Conservation (phyloP, 2,797 vertebrate species). For the Protonibea diacanthus region DNA sequence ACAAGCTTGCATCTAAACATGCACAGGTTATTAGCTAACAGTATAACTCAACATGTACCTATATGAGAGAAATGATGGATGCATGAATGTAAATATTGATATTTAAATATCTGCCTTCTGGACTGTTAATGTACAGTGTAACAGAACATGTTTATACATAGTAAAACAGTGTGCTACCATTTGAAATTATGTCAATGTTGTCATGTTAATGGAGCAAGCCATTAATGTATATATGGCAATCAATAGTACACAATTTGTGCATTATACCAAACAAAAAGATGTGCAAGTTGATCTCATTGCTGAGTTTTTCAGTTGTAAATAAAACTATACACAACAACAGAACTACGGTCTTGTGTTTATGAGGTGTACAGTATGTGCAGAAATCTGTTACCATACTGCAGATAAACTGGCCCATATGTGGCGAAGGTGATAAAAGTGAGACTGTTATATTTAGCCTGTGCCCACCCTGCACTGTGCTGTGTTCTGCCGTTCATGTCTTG, state of each 20-base stretch:
- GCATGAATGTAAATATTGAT: slow-evolving; percentile 95
- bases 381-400: slow-evolving; percentile 25
- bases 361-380: slow-evolving; percentile 2
- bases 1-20: slow-evolving; percentile 81
- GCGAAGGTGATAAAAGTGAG: slow-evolving; percentile 39
- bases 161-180: slow-evolving; percentile 82
- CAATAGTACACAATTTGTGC: slow-evolving; percentile 89
- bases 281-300: slow-evolving; percentile 88
- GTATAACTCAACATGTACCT: slow-evolving; percentile 79
- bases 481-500: slow-evolving; percentile 45
- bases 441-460: slow-evolving; percentile 60
- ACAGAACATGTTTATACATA: slow-evolving; percentile 87
- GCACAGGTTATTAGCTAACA: slow-evolving; percentile 76
- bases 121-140: slow-evolving; percentile 86
- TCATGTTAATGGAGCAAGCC: slow-evolving; percentile 92
- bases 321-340: slow-evolving; percentile 90
- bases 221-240: slow-evolving; percentile 90
- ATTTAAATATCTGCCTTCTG: slow-evolving; percentile 91
- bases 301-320: slow-evolving; percentile 98
- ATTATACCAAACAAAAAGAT: slow-evolving; percentile 87
- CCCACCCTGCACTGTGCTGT: slow-evolving; percentile 44
- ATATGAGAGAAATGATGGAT: slow-evolving; percentile 85
- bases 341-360: slow-evolving; percentile 62
- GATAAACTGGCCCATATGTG: slow-evolving; percentile 21
- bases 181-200: slow-evolving; percentile 85